A percentile compares a stretch with the other conserved stretches of the same genome.
phyloP scores from a whole-genome alignment of 2,888 invertebrate genomes.

The Drosophila nigritarsus region DNA sequence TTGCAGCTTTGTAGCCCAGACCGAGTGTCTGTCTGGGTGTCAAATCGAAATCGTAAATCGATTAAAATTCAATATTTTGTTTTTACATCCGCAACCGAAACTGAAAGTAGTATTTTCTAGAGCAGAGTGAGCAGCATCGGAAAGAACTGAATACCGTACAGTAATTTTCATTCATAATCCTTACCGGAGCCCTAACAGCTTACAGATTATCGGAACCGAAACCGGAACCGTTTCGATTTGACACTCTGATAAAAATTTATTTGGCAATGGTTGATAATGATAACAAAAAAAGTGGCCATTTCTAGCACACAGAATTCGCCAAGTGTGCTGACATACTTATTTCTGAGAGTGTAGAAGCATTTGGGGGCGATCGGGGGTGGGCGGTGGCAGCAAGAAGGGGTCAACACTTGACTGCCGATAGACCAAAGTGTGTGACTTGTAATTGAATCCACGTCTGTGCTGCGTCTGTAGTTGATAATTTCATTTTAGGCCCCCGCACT shows the following conservation, averaged over 20 bases:
- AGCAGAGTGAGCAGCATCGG: not conserved
- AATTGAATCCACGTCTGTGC: constrained; percentile 80
- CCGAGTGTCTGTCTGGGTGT: not conserved
- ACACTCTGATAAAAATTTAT: too few relatives aligned
- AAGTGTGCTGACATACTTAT: not conserved
- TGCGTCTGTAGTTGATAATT: constrained; percentile 79
- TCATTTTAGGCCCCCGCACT: constrained; percentile 66
- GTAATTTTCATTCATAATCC: not conserved
- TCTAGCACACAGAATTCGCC: not conserved
- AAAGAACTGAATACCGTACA: not conserved
- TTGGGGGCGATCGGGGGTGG: not conserved
- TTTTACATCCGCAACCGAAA: not conserved
- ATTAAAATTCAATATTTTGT: not conserved
- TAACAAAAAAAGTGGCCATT: too few relatives aligned
- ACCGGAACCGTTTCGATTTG: not conserved
- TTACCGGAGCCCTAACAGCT: not conserved
- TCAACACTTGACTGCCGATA: constrained; percentile 35
- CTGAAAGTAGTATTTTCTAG: not conserved
- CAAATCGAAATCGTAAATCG: not conserved
- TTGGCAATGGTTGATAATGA: too few relatives aligned
- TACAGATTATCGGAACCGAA: not conserved
- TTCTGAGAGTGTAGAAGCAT: not conserved
- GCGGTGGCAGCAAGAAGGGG: not conserved
- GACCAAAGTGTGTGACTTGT: constrained; percentile 64
- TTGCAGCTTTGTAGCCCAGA: too few relatives aligned